Percentiles rank a stretch among this genome's conserved stretches.
phyloP scores from a whole-genome alignment of 2,113 vertebrate genomes.

The Gulo gulo region DNA sequence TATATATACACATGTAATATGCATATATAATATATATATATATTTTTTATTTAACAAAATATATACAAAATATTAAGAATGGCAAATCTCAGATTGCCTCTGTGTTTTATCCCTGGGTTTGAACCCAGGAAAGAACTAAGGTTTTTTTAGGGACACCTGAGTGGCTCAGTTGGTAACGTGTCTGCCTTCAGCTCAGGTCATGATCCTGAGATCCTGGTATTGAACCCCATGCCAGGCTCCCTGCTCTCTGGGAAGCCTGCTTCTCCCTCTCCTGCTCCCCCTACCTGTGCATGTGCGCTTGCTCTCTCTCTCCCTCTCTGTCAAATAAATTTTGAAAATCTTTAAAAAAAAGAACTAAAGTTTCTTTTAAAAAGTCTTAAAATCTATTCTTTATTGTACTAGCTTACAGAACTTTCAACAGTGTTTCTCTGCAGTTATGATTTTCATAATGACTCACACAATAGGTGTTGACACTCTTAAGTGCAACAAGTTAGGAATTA shows the following conservation, averaged over 20 bases:
- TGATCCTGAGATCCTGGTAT: too few species aligned
- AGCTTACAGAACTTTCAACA: not conserved
- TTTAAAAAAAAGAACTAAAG: not conserved
- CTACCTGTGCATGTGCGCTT: too few species aligned
- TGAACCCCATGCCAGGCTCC: too few species aligned
- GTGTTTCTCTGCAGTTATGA: not conserved
- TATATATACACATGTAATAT: too few species aligned
- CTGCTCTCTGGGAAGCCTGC: too few species aligned
- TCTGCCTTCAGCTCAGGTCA: too few species aligned
- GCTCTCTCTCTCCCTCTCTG: too few species aligned
- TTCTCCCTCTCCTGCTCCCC: too few species aligned
- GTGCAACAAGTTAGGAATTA: constrained; percentile 30
- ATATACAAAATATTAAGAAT: not conserved
- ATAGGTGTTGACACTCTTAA: constrained; percentile 33
- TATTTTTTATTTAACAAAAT: not conserved
- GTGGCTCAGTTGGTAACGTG: too few species aligned
- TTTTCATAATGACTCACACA: constrained; percentile 41
- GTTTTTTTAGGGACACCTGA: not conserved
- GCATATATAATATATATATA: not conserved
- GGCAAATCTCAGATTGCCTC: not conserved
- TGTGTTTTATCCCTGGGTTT: not conserved
- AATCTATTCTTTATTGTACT: not conserved
- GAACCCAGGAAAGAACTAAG: not conserved
- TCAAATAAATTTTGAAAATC: too few species aligned
- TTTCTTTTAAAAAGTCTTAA: not conserved